Evolutionary conservation across 2,113 vertebrate genomes (phyloP).

Genomic region (Sinocyclocheilus grahami): DNA sequence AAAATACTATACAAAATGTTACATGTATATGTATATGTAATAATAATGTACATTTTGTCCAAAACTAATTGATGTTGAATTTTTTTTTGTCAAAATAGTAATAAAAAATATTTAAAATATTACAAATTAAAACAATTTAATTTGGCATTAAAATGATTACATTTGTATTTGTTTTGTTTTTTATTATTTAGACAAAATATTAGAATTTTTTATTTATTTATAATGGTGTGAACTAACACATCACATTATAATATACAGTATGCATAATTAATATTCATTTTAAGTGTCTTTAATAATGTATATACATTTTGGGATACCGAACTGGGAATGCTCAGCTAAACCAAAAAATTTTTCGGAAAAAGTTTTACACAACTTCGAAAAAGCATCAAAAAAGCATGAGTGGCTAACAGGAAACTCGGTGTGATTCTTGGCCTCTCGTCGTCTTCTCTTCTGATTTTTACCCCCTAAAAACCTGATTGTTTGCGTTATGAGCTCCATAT

Average conservation of each 20-base stretch:
- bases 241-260: not conserved
- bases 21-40: too few species aligned
- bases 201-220: not conserved
- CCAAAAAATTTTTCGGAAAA: constrained; percentile 77
- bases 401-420: constrained; percentile 61
- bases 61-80: too few species aligned
- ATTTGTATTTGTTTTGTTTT: too few species aligned
- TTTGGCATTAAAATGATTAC: too few species aligned
- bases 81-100: too few species aligned
- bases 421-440: constrained; percentile 62
- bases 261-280: not conserved
- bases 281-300: not conserved
- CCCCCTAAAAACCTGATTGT: constrained; percentile 63
- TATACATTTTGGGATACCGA: constrained; percentile 65
- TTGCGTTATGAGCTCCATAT: constrained; percentile 61
- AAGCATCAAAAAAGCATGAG: constrained; percentile 65
- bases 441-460: constrained; percentile 69
- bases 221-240: not conserved
- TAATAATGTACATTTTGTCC: too few species aligned
- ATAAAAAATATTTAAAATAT: too few species aligned
- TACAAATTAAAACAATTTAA: too few species aligned
- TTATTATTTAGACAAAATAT: not conserved
- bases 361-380: constrained; percentile 68
- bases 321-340: constrained; percentile 74
- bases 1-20: too few species aligned